Evolutionary conservation across 1,140 invertebrate species (phyloP), one percentile per base, ranked within the genome.

Genomic region (Scaptomyza montana): DNA sequence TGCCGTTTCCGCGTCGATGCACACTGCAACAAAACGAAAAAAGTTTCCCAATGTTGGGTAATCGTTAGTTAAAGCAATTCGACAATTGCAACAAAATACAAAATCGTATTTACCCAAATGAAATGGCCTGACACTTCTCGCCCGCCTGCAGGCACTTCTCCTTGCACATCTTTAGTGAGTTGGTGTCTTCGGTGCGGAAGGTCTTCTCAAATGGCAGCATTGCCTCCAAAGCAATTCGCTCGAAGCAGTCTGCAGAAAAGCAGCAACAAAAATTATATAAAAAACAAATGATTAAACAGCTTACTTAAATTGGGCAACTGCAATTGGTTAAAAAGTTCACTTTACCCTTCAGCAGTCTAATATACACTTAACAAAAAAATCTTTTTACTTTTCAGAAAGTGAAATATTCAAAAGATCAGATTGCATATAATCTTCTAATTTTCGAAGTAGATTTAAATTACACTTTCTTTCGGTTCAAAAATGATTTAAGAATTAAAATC

Each of bases 1-100:
- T 94, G 46, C 93, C 93, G 84, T 95, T 95, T 77, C 94, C 94
- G 92, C 93, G 94, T 47, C 92, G 80, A 73, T 93, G 92, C 63
- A 95, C 93, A 59, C 94, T 95, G 87, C 63, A 92, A 91, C 59
- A 73, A 63, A 85, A 73, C 62, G 43, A 57, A 74, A 57, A 74
- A 51, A 59, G 60, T 67, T 53, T 59, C 51, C 30, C 50, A 75
- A 50, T 45, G 74, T 89, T 89, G 76, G 57, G 84, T 80, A 90
- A 90, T 91, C 74, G 79, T 64, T 60, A 49, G 16, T 16, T 21
- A 13, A 55, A 72, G 16, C 16, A 16, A 16, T 16, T 16, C 43
- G 72, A 70, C 64, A 69, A 50, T 64, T 25, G 53, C 67, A 36
- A 36, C 39, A 50, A 43, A n/a, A 5, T 25, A 4, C 21, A 25